Conservation (phyloP, 2,888 invertebrate genomes). For the Heteropelma amictum region DNA sequence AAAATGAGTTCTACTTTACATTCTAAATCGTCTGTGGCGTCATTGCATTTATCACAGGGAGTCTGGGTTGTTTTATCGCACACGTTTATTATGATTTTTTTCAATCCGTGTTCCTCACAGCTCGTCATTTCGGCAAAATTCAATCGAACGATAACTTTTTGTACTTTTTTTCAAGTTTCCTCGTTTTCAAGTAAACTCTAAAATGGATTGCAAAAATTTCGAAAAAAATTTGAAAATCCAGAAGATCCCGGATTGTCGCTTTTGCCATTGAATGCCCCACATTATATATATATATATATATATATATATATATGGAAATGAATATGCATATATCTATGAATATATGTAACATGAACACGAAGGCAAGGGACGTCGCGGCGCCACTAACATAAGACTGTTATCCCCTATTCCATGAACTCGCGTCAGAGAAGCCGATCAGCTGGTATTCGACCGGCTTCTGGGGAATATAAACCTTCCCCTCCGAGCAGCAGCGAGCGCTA, state of each 20-base stretch:
- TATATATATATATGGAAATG: constrained; percentile 19
- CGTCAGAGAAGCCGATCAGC: constrained; percentile 70
- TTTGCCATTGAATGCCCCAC: no score
- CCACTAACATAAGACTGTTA: constrained; percentile 72
- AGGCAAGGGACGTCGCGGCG: constrained; percentile 68
- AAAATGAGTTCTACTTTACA: no score
- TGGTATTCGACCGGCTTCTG: constrained; percentile 63
- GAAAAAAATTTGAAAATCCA: constrained; percentile 2
- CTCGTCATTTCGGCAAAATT: neutral
- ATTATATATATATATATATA: neutral
- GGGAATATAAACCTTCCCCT: constrained; percentile 16
- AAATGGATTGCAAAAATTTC: no score
- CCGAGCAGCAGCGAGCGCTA: constrained; percentile 33
- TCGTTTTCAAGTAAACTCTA: no score
- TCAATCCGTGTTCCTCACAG: no score
- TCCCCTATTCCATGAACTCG: constrained; percentile 65
- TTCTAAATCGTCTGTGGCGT: no score
- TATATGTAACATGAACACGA: constrained; percentile 48
- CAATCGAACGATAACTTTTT: neutral
- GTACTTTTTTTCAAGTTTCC: no score
- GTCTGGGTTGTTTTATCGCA: no score
- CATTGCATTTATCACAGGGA: no score
- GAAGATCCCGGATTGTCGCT: no score
- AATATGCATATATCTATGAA: constrained; percentile 20
- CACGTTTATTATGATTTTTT: no score